Conservation (phyloP, 2,888 invertebrate species). For the Cryptocephalus moraei region DNA sequence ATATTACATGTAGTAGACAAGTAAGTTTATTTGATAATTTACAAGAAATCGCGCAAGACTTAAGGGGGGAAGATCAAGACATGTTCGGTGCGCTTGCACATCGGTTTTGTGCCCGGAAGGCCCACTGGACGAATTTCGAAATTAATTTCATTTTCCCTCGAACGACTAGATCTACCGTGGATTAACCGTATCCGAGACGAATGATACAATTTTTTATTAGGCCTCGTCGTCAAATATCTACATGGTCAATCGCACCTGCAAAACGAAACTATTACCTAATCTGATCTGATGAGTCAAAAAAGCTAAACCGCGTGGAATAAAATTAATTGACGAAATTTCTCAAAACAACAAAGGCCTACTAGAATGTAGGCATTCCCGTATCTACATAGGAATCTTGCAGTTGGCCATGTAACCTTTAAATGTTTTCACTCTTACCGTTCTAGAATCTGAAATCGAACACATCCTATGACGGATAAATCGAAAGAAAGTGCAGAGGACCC, state of each 20-base stretch:
- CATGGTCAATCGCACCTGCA: slow-evolving; percentile 1
- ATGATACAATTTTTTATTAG: slow-evolving; percentile 26
- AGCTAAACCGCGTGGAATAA: neutral
- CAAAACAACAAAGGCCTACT: slow-evolving; percentile 8
- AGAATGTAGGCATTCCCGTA: slow-evolving; percentile 9
- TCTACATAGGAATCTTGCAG: slow-evolving; percentile 9
- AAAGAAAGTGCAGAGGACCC: slow-evolving; percentile 24
- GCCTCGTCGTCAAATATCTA: slow-evolving; percentile 24
- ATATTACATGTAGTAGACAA: slow-evolving; percentile 37
- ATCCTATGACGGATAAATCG: slow-evolving; percentile 25
- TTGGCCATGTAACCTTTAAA: slow-evolving; percentile 7
- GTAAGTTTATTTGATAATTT: slow-evolving; percentile 31
- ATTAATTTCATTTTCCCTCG: slow-evolving; percentile 14
- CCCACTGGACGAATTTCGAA: slow-evolving; percentile 24
- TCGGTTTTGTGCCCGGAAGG: slow-evolving; percentile 25
- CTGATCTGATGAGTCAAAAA: neutral
- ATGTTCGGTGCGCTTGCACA: slow-evolving; percentile 30
- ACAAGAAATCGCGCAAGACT: slow-evolving; percentile 34
- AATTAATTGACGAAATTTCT: slow-evolving; percentile 3
- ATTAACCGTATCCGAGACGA: slow-evolving; percentile 1
- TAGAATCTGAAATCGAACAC: slow-evolving; percentile 23
- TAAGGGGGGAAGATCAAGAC: slow-evolving; percentile 34
- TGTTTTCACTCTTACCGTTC: slow-evolving; percentile 4
- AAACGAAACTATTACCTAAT: neutral
- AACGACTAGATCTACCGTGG: slow-evolving; percentile 33